These are phyloP conservation scores for Petrolisthes cinctipes DNA, from an alignment of 2,888 invertebrate genomes.

Conservation along the genomic window DNA sequence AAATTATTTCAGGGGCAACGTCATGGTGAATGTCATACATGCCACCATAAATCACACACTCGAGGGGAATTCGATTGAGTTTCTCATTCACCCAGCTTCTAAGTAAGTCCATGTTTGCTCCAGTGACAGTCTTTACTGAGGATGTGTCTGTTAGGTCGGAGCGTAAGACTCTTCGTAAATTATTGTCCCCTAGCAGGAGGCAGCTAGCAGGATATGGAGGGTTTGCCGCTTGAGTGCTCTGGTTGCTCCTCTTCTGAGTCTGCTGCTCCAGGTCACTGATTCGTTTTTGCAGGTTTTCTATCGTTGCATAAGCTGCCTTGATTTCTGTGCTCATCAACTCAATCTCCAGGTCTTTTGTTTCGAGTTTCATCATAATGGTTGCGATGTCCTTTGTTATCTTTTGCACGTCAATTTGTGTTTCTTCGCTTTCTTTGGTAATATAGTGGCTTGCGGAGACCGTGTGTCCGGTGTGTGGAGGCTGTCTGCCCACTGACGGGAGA, in stretches of 20 bases:
- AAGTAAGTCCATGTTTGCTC: not conserved
- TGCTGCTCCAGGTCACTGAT: not conserved
- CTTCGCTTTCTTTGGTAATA: not conserved
- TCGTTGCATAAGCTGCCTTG: not conserved
- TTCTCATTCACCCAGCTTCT: conserved; percentile 1
- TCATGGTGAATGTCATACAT: not conserved
- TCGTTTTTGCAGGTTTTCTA: not conserved
- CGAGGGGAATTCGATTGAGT: not conserved
- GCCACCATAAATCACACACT: not conserved
- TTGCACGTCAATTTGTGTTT: not conserved
- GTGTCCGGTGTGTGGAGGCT: not conserved
- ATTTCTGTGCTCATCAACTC: not conserved
- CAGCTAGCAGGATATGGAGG: not conserved
- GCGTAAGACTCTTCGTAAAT: too few species aligned
- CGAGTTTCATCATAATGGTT: not conserved
- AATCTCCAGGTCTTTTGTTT: not conserved
- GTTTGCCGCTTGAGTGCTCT: not conserved
- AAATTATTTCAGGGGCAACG: too few species aligned
- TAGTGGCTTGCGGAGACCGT: not conserved
- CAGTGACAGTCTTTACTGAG: not conserved
- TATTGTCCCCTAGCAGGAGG: not conserved
- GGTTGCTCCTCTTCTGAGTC: not conserved
- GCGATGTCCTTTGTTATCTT: not conserved
- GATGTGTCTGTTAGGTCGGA: not conserved
- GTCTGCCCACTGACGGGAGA: not conserved